Percentiles rank a stretch among this genome's conserved stretches.
Evolutionary conservation across 2,113 vertebrate genomes (phyloP).

Genomic region (Rhinolophus ferrumequinum): DNA sequence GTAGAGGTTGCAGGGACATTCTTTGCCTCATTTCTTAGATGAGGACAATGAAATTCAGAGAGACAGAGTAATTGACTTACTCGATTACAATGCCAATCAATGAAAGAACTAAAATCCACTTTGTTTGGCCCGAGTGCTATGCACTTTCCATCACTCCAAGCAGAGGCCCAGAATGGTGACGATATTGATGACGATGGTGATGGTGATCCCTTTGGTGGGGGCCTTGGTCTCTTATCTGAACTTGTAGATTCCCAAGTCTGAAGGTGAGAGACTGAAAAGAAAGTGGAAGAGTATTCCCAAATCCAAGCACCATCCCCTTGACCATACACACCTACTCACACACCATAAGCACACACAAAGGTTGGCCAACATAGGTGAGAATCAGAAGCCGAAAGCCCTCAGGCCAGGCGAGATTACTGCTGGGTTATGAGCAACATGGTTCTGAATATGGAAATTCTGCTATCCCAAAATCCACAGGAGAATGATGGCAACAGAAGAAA

Average conservation of each 20-base stretch:
- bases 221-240: neutral
- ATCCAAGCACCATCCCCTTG: neutral
- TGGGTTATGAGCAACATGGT: neutral
- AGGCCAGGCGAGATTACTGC: neutral
- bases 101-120: neutral
- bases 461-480: neutral
- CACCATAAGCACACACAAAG: neutral
- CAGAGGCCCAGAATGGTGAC: neutral
- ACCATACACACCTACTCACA: neutral
- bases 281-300: neutral
- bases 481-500: neutral
- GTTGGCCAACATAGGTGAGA: neutral
- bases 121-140: neutral
- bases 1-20: neutral
- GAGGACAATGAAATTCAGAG: neutral
- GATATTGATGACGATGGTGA: rapidly evolving
- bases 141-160: neutral
- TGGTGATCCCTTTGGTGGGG: neutral
- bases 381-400: neutral
- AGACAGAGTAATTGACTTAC: neutral
- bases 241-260: neutral
- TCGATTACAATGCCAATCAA: neutral
- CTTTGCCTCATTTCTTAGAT: neutral
- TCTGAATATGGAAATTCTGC: neutral
- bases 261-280: neutral